Conservation (phyloP, 2,888 invertebrate species). For the Himalopsyche anomala region DNA sequence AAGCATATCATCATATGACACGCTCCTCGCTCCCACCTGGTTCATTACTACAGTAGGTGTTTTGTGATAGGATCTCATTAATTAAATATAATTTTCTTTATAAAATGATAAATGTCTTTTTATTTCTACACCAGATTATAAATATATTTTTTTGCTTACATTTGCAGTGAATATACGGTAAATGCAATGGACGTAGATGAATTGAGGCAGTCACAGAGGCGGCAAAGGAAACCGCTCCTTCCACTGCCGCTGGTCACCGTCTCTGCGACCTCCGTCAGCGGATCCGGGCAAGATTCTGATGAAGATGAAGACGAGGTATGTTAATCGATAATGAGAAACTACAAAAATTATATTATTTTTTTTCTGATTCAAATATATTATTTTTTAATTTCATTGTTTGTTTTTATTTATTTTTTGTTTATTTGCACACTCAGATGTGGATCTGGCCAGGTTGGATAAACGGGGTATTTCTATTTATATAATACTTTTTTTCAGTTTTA, state of each 20-base stretch:
- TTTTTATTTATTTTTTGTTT: slow-evolving; percentile 26
- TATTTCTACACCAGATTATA: not conserved
- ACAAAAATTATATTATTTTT: not conserved
- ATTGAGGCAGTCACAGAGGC: slow-evolving; percentile 84
- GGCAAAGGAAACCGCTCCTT: slow-evolving; percentile 79
- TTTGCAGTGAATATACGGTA: slow-evolving; percentile 86
- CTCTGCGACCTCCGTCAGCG: slow-evolving; percentile 74
- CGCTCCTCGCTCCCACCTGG: not conserved
- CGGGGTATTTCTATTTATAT: slow-evolving; percentile 44
- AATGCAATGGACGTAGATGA: slow-evolving; percentile 93
- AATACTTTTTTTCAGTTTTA: slow-evolving; percentile 19
- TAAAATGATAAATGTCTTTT: not conserved
- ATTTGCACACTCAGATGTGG: slow-evolving; percentile 34
- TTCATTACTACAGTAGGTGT: not conserved
- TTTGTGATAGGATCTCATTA: not conserved
- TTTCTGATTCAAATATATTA: not conserved
- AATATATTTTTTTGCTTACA: slow-evolving; percentile 14
- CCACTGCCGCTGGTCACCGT: slow-evolving; percentile 71
- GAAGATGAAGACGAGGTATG: slow-evolving; percentile 82
- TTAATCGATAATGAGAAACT: not conserved
- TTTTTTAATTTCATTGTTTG: slow-evolving; percentile 10
- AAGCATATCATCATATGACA: not conserved
- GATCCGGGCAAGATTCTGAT: slow-evolving; percentile 80
- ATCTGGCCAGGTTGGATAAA: slow-evolving; percentile 23
- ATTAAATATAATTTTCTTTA: too few relatives aligned